phyloP scores from a whole-genome alignment of 37 sponge, comb jelly and placozoan species.

The Hormiphora californensis region DNA sequence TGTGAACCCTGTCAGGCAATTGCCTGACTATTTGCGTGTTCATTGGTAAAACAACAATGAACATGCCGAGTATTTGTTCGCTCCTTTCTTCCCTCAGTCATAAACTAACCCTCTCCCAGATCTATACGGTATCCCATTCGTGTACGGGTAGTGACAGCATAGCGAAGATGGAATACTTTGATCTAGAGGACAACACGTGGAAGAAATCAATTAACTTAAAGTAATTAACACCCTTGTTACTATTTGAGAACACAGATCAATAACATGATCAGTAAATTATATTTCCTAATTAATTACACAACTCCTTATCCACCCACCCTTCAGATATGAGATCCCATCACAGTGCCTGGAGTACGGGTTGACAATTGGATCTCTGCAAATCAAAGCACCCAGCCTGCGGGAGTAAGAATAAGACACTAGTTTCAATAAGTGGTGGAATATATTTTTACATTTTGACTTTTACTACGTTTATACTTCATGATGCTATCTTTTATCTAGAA shows the following conservation, averaged over 20 bases:
- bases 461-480: too few species aligned
- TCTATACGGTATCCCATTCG: slow-evolving; percentile 28
- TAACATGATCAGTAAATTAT: background rate
- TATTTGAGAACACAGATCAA: background rate
- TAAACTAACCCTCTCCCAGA: too few species aligned
- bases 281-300: background rate
- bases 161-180: slow-evolving; percentile 20
- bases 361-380: background rate
- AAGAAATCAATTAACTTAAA: background rate
- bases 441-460: too few species aligned
- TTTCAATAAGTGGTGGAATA: too few species aligned
- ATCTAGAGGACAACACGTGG: background rate
- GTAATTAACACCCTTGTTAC: background rate
- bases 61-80: too few species aligned
- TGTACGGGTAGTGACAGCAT: background rate
- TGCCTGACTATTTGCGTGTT: too few species aligned
- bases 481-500: too few species aligned
- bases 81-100: too few species aligned
- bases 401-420: too few species aligned
- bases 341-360: slow-evolving; percentile 26
- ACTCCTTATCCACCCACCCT: background rate
- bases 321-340: slow-evolving; percentile 21
- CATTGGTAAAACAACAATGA: too few species aligned
- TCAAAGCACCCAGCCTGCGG: too few species aligned
- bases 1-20: too few species aligned